These are phyloP conservation scores for Catostomus latipinnis DNA, from an alignment of 2,797 vertebrate species.

Conservation along the genomic window DNA sequence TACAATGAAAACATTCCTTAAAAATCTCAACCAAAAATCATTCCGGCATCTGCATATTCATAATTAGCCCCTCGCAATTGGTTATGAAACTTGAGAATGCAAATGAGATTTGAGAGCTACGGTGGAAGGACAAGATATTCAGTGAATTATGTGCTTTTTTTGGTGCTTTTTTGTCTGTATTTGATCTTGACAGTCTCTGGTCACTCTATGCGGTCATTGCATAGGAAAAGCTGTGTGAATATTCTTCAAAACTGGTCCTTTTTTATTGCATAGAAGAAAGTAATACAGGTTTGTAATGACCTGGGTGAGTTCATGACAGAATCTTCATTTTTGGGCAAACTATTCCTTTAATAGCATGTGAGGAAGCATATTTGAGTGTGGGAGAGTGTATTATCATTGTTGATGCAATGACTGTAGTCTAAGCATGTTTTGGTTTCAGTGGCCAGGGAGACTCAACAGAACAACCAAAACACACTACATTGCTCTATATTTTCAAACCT, in stretches of 20 bases:
- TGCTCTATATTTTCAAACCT: neutral
- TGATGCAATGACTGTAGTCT: slow-evolving; percentile 26
- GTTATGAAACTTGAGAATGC: neutral
- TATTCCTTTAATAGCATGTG: neutral
- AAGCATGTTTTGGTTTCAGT: slow-evolving; percentile 48
- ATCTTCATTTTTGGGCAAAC: neutral
- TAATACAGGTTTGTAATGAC: neutral
- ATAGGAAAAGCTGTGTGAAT: too few relatives aligned
- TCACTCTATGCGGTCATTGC: too few relatives aligned
- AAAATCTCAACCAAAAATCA: neutral
- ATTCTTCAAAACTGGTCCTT: neutral
- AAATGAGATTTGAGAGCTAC: too few relatives aligned
- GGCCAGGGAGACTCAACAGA: slow-evolving; percentile 33
- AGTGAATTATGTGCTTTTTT: too few relatives aligned
- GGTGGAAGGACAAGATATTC: too few relatives aligned
- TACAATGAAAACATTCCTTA: neutral
- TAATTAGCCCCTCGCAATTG: neutral
- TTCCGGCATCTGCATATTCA: neutral
- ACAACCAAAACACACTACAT: slow-evolving; percentile 13
- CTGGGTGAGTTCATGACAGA: neutral
- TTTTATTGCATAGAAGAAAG: neutral
- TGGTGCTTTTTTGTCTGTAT: too few relatives aligned
- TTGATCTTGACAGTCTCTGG: too few relatives aligned
- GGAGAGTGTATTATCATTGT: slow-evolving; percentile 46
- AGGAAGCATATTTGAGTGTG: slow-evolving; percentile 27